Percentiles rank a stretch among this genome's conserved stretches.
These are phyloP conservation scores for Reticulitermes speratus DNA, from an alignment of 1,140 invertebrate species.

Conservation along the genomic window DNA sequence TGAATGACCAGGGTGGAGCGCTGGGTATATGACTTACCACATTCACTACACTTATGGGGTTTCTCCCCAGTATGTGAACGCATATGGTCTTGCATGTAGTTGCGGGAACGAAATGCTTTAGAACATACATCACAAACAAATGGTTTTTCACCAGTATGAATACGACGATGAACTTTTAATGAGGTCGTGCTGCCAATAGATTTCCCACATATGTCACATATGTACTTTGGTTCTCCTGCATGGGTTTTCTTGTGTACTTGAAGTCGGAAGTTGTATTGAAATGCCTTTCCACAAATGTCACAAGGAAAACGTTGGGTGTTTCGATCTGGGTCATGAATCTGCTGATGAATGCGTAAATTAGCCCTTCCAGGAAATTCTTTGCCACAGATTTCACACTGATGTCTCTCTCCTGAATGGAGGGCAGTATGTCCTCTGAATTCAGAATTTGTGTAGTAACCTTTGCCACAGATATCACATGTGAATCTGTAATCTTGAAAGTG, in stretches of 20 bases:
- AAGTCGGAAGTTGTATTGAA: conserved; percentile 43
- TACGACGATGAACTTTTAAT: not conserved
- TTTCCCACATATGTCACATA: conserved; percentile 43
- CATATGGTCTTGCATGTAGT: conserved; percentile 38
- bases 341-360: conserved; percentile 28
- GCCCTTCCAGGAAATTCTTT: conserved; percentile 22
- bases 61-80: conserved; percentile 55
- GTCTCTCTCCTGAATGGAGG: conserved; percentile 36
- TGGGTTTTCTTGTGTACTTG: conserved; percentile 52
- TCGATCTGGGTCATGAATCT: not conserved
- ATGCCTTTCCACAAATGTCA: conserved; percentile 34
- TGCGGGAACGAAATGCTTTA: conserved; percentile 45
- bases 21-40: conserved; percentile 49
- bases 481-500: conserved; percentile 7
- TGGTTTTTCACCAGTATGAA: conserved; percentile 61
- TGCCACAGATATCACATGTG: conserved; percentile 31
- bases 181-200: conserved; percentile 40
- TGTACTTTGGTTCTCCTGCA: conserved; percentile 34
- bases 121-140: conserved; percentile 68
- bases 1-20: conserved; percentile 61
- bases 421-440: conserved; percentile 37
- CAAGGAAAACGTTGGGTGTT: conserved; percentile 45
- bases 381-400: conserved; percentile 34
- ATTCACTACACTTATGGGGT: conserved; percentile 50
- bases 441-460: conserved; percentile 38